Evolutionary conservation across 1,140 invertebrate species (phyloP).

Genomic region (Araneus ventricosus): DNA sequence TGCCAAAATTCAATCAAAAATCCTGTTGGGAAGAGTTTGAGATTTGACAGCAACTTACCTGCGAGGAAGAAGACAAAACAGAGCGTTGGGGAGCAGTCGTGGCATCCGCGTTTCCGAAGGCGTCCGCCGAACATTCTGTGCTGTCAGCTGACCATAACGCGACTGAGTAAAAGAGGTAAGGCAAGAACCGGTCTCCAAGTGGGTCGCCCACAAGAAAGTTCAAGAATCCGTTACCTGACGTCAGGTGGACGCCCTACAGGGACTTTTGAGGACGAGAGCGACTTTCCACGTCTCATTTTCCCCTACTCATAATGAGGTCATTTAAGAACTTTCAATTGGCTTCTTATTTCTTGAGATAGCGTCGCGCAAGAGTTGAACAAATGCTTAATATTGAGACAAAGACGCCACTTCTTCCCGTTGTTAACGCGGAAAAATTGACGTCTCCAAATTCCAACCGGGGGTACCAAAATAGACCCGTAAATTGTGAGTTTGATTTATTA

Average conservation of each 20-base stretch:
- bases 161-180: conserved; percentile 12
- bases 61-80: background rate
- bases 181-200: conserved; percentile 63
- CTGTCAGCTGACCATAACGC: conserved; percentile 71
- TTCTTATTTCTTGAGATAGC: too few relatives aligned
- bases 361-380: too few relatives aligned
- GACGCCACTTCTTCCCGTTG: too few relatives aligned
- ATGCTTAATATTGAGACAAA: too few relatives aligned
- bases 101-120: conserved; percentile 24
- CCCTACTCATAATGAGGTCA: too few relatives aligned
- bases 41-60: background rate
- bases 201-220: conserved; percentile 55
- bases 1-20: too few relatives aligned
- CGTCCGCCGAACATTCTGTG: conserved; percentile 57
- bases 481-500: too few relatives aligned
- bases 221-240: conserved; percentile 54
- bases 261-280: background rate
- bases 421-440: too few relatives aligned
- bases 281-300: background rate
- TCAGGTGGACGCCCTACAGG: conserved; percentile 43
- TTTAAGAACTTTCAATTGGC: too few relatives aligned
- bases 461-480: too few relatives aligned
- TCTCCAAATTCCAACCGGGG: too few relatives aligned
- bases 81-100: background rate
- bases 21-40: too few relatives aligned